Evolutionary conservation across 2,797 vertebrate species (phyloP).

Genomic region (Miichthys miiuy): DNA sequence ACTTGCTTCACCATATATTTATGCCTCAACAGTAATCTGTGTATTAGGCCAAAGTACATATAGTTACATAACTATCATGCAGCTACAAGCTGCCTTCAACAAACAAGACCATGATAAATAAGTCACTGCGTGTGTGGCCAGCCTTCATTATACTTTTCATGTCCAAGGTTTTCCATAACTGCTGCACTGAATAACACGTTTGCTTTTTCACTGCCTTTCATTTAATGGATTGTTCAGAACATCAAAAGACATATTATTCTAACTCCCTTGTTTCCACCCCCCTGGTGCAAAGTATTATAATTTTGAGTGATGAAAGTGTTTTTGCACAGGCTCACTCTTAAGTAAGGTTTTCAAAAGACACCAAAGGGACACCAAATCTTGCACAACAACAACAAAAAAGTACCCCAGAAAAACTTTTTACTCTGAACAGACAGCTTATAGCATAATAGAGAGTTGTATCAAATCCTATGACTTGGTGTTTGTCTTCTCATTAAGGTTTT

Average conservation of each 20-base stretch:
- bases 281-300: constrained; percentile 62
- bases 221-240: constrained; percentile 77
- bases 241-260: constrained; percentile 78
- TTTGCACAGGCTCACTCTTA: constrained; percentile 49
- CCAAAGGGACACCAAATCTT: constrained; percentile 60
- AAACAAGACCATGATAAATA: constrained; percentile 66
- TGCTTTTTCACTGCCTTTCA: constrained; percentile 67
- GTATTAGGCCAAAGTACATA: constrained; percentile 62
- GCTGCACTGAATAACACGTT: constrained; percentile 55
- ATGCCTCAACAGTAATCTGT: constrained; percentile 47
- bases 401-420: constrained; percentile 24
- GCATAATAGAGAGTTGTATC: constrained; percentile 33
- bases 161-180: constrained; percentile 68
- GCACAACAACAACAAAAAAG: constrained; percentile 58
- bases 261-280: constrained; percentile 58
- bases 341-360: constrained; percentile 62
- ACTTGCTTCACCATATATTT: constrained; percentile 46
- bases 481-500: constrained; percentile 39
- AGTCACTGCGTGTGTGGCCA: constrained; percentile 48
- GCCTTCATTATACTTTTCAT: constrained; percentile 56
- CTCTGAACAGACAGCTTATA: constrained; percentile 30
- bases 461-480: constrained; percentile 27
- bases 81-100: constrained; percentile 60
- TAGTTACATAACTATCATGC: constrained; percentile 63
- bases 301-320: constrained; percentile 76